These are phyloP conservation scores for Aplidium turbinatum DNA, from an alignment of 23 tunicate species.

Conservation along the genomic window DNA sequence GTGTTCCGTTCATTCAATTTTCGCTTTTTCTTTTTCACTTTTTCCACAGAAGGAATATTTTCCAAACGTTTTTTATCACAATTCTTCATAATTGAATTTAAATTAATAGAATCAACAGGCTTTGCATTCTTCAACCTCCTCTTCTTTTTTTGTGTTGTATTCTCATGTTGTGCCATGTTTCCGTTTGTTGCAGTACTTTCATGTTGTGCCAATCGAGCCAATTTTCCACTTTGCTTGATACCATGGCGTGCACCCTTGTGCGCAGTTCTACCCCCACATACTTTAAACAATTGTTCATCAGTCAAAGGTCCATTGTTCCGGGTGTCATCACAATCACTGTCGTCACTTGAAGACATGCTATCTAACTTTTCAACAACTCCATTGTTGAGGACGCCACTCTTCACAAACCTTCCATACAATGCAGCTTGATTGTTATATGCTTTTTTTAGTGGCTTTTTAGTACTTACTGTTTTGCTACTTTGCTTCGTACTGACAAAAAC, in stretches of 20 bases:
- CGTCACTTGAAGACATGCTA: background rate
- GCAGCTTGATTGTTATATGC: background rate
- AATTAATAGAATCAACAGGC: too few relatives aligned
- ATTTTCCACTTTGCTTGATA: constrained; percentile 6
- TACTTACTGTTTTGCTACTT: background rate
- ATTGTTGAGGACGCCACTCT: constrained; percentile 6
- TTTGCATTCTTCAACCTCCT: too few relatives aligned
- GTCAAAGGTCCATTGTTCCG: too few relatives aligned
- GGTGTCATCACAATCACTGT: constrained; percentile 3
- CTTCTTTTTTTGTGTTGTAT: too few relatives aligned
- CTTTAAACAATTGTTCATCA: constrained; percentile 19
- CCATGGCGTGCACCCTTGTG: constrained; percentile 36
- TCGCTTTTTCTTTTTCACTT: too few relatives aligned
- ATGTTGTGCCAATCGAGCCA: constrained; percentile 15
- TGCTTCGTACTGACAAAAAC: background rate
- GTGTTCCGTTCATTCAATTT: too few relatives aligned
- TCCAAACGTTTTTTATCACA: too few relatives aligned
- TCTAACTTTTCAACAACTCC: background rate
- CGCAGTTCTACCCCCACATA: constrained; percentile 24
- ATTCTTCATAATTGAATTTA: too few relatives aligned
- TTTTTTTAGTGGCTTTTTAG: background rate
- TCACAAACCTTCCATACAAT: constrained; percentile 15
- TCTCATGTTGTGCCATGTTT: too few relatives aligned
- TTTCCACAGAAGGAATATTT: too few relatives aligned
- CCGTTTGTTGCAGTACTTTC: too few relatives aligned